A percentile compares a stretch with the other conserved stretches of the same genome.
phyloP scores from a whole-genome alignment of 2,113 vertebrate genomes.

The Hyperoodon ampullatus region DNA sequence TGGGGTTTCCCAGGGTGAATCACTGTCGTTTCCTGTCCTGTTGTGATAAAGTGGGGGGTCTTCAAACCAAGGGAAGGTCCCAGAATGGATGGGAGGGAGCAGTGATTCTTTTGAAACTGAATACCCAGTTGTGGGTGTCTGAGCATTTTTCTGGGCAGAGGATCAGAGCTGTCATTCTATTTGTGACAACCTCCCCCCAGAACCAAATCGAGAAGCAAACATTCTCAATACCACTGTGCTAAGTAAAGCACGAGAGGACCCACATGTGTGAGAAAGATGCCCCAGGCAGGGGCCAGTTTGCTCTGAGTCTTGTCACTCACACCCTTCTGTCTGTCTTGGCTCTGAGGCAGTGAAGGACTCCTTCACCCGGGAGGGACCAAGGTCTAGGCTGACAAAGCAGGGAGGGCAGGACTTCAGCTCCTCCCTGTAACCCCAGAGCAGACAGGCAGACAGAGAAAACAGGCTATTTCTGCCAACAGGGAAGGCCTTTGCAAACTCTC shows the following conservation, averaged over 20 bases:
- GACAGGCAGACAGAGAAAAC: background rate
- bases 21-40: background rate
- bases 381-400: no score
- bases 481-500: background rate
- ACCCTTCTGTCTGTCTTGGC: background rate
- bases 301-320: background rate
- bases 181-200: background rate
- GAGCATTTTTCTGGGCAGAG: background rate
- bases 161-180: background rate
- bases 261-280: background rate
- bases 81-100: no score
- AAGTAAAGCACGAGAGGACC: background rate
- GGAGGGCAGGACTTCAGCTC: background rate
- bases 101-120: background rate
- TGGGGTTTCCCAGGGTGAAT: background rate
- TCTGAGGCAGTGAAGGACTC: rapidly evolving
- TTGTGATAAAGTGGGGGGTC: background rate
- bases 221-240: background rate
- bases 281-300: background rate
- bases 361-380: background rate
- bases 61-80: background rate
- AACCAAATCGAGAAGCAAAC: background rate
- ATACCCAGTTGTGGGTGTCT: background rate
- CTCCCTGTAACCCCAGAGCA: background rate
- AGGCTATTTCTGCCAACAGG: background rate